Conservation (phyloP, 2,888 invertebrate genomes). For the Phengaris arion region DNA sequence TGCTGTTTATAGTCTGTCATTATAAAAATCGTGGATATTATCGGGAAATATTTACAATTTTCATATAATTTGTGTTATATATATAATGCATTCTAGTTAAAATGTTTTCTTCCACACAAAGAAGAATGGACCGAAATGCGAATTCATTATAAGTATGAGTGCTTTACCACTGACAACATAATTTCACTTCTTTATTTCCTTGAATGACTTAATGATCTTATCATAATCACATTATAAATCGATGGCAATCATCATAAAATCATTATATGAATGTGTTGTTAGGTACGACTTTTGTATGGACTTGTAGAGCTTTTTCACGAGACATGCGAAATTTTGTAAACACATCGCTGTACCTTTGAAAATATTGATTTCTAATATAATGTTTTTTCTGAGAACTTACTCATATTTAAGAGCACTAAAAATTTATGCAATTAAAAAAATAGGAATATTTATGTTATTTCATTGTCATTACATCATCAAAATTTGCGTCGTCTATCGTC, state of each 20-base stretch:
- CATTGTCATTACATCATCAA: too few species aligned
- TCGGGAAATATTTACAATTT: background rate
- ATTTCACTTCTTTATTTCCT: background rate
- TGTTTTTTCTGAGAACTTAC: too few species aligned
- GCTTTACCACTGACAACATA: background rate
- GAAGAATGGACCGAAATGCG: background rate
- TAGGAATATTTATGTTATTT: too few species aligned
- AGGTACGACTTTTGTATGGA: too few species aligned
- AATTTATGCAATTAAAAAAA: too few species aligned
- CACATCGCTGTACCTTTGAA: too few species aligned
- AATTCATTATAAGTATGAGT: background rate
- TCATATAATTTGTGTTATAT: background rate
- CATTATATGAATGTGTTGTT: too few species aligned
- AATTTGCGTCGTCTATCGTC: too few species aligned
- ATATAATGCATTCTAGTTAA: background rate
- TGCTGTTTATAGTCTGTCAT: background rate
- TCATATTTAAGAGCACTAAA: too few species aligned
- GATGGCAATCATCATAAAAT: background rate
- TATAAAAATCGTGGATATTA: background rate
- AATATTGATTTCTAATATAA: too few species aligned
- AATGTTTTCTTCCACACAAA: constrained; percentile 7
- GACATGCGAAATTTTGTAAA: too few species aligned
- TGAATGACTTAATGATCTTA: background rate
- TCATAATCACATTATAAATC: background rate
- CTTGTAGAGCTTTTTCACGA: too few species aligned